Base-by-base conservation (phyloP, 2,888 invertebrate genomes). In the Lochmaea crataegi region DNA sequence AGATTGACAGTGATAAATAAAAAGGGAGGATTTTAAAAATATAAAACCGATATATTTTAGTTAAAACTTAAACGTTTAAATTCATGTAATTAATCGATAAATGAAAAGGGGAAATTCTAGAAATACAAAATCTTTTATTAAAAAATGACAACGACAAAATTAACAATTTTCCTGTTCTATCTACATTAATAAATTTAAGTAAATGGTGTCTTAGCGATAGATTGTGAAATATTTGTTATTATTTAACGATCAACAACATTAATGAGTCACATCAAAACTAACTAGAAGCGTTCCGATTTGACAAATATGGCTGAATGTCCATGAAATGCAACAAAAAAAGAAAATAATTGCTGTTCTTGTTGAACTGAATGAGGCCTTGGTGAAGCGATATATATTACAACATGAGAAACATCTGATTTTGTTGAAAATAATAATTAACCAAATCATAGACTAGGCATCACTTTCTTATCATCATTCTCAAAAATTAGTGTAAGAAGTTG, bases 241-340 rank as follows among this genome's bases (percentile, higher is more conserved):
- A 26, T 26, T 14, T 32, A 26, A 22, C 22, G 14, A 56, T 14
- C 16, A 2, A 12, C 16, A 26, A 10, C 56, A 56, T 7, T 41
- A 18, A n/a, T 38, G 18, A 66, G 42, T 41, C 56, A 57, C 41
- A 11, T 11, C n/a, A 5, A 14, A 4, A 56, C 16, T 18, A 56
- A 56, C 5, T 41, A 2, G 26, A 56, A 32, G 14, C 41, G 57
- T 56, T 41, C 56, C 38, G 41, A 56, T 66, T 66, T 41, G 56
- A 66, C 66, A 57, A 66, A 66, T 66, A 66, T 66, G 66, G 65
- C 32, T 65, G n/a, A 32, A 4, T 26, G 57, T 41, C 38, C 10
- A 63, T 63, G 18, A 41, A 42, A 42, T 18, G 41, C 41, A 63
- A 38, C 16, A n/a, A 53, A 57, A 58, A 14, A 58, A 58, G 26